Base-by-base conservation (phyloP, 2,113 vertebrate genomes). In the Puntigrus tetrazona region DNA sequence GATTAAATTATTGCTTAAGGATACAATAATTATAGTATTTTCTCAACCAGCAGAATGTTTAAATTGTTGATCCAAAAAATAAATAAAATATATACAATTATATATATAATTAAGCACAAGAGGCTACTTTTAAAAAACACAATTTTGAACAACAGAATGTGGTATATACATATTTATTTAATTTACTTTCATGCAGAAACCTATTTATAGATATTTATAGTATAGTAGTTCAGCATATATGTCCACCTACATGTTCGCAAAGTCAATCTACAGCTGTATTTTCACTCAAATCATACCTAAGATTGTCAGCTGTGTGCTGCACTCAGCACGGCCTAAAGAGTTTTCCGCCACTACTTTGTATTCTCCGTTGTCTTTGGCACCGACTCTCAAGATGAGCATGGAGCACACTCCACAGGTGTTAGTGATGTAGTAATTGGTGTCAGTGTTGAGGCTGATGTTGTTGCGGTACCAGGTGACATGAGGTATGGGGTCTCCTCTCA, bases 321-420 rank as follows among this genome's bases (percentile, higher is more conserved):
- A 96, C 89, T 91, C 89, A 0, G 91, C 95, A 82, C 87, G 90
- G n/a, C 97, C 96, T 72, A 91, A 63, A 0, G 69, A 5, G 73
- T 96, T 97, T 87, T 94, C 93, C 1, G 96, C 96, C 52, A 94
- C 90, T 1, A 92, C 93, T 70, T 88, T 92, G 86, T 97, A 98
- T 41, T 94, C 89, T 2, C 96, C 96, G 4, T 90, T 92, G 77
- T 97, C 96, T 14, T 90, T 89, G 36, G 91, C 81, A 2, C 92
- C 90, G 78, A 96, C 96, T 6, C 89, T 91, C 36, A 93, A 88
- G 85, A 98, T 90, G 41, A 95, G 45, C 85, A 97, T 93, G 31
- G 95, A 97, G 89, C 97, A 97, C 70, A 98, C 95, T 0, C 97
- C 96, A 5, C 95, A 94, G 73, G 94, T 90, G 10, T 98, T 95